Evolutionary conservation across 2,797 vertebrate genomes (phyloP), one percentile per base, ranked within the genome.

Genomic region (Xenopus petersii): DNA sequence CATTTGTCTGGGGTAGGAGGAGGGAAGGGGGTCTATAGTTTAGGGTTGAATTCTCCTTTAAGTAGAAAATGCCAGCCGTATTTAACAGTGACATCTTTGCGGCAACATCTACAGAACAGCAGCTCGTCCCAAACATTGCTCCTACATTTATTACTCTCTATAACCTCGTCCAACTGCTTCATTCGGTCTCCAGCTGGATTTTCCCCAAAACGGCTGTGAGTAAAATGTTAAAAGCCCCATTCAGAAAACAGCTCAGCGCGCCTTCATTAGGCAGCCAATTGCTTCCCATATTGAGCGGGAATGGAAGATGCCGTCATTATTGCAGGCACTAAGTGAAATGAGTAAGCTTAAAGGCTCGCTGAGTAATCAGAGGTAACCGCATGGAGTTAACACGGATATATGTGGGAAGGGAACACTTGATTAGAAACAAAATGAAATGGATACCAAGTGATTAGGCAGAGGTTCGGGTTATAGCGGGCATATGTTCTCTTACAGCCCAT

Each of bases 31-130:
- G 21, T 21, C 21, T 21, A 21, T 21, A 21, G 21, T 21, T 21
- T 21, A 21, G 21, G 21, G 21, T 21, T 21, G 21, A 21, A 21
- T 21, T 21, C 21, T 21, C 21, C 21, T 30, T 30, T 30, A 76
- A 73, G 76, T 64, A 78, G 61, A 78, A 70, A 70, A 36, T 60
- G 76, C 36, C 71, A 60, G 76, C 66, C 71, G 64, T 70, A 78
- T 66, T 78, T 78, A 78, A 73, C 69, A 78, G 70, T 70, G 73
- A 59, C 59, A 69, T 48, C 59, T 21, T 21, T 21, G 48, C 71
- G 21, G 15, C 63, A 64, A 73, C 64, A 65, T 69, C 75, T 78
- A 65, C 71, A 30, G 16, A 30, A 42, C 36, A 49, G 26, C 54
- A 17, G 47, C 21, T 67, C 67, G 30, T 64, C 26, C 26, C 26